Conservation (phyloP, 2,888 invertebrate genomes). For the Drosophila melanosoma region DNA sequence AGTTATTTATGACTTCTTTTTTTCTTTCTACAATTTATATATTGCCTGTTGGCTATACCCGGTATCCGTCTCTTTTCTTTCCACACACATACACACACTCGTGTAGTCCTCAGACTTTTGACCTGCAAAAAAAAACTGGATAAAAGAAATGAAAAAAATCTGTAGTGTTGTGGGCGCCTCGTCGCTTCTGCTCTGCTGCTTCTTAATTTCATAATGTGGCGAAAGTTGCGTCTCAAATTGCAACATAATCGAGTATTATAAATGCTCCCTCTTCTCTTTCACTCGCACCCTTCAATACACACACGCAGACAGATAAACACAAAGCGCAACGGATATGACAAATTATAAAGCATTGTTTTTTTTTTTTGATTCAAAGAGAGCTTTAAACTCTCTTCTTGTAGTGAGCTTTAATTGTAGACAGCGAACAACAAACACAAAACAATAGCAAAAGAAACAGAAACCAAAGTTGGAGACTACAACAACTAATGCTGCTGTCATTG, state of each 20-base stretch:
- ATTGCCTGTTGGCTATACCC: conserved; percentile 50
- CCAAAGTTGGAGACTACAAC: conserved; percentile 33
- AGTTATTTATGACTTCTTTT: conserved; percentile 79
- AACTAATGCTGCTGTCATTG: conserved; percentile 35
- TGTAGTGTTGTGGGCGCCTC: conserved; percentile 20
- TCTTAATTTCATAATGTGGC: conserved; percentile 78
- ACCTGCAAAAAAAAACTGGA: conserved; percentile 64
- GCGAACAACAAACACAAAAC: conserved; percentile 35
- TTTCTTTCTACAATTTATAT: conserved; percentile 68
- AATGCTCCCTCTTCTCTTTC: neutral
- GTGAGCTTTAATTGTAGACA: conserved; percentile 61
- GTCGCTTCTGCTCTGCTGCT: conserved; percentile 5
- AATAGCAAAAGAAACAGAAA: conserved; percentile 32
- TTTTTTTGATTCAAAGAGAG: conserved; percentile 9
- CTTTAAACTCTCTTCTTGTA: conserved; percentile 24
- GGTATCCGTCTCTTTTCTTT: conserved; percentile 65
- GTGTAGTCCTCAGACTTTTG: conserved; percentile 68
- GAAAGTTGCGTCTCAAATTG: conserved; percentile 71
- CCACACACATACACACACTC: conserved; percentile 4
- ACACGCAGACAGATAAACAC: conserved; percentile 27
- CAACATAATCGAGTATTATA: conserved; percentile 45
- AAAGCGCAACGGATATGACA: conserved; percentile 69
- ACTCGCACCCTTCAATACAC: conserved; percentile 1
- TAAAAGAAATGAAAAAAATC: conserved; percentile 17
- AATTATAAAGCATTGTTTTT: conserved; percentile 65